phyloP scores from a whole-genome alignment of 1,140 invertebrate genomes.

The Pteromalus puparum region DNA sequence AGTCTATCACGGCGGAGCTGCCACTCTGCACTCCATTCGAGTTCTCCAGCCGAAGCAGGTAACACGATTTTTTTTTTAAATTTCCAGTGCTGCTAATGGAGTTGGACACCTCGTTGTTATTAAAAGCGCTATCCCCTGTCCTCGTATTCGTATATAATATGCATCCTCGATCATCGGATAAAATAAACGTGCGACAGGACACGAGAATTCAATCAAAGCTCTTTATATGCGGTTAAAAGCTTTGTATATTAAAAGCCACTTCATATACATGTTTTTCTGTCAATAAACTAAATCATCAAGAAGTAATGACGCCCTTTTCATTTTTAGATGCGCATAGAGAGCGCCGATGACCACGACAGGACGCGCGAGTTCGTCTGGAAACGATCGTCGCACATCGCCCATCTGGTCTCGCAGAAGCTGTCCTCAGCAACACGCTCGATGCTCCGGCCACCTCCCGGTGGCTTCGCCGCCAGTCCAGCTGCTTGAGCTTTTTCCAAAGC shows the following conservation, averaged over 20 bases:
- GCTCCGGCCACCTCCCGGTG: slow-evolving; percentile 77
- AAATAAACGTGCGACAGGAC: too few relatives aligned
- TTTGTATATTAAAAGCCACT: too few relatives aligned
- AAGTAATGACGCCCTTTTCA: background rate
- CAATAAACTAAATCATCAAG: too few relatives aligned
- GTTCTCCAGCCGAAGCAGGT: slow-evolving; percentile 91
- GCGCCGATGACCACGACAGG: slow-evolving; percentile 86
- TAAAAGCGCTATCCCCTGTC: too few relatives aligned
- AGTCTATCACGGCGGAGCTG: slow-evolving; percentile 85
- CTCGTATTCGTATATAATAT: too few relatives aligned
- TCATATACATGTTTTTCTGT: too few relatives aligned
- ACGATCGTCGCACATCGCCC: slow-evolving; percentile 86
- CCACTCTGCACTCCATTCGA: slow-evolving; percentile 87
- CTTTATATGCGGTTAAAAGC: too few relatives aligned
- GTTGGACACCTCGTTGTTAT: too few relatives aligned
- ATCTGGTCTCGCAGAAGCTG: slow-evolving; percentile 87
- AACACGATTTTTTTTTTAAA: slow-evolving; percentile 47
- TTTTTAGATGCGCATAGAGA: slow-evolving; percentile 86
- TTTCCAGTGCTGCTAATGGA: too few relatives aligned
- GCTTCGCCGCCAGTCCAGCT: background rate
- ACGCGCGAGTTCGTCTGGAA: slow-evolving; percentile 89
- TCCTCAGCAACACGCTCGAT: slow-evolving; percentile 85
- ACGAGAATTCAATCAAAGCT: too few relatives aligned
- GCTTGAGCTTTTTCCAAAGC: slow-evolving; percentile 1
- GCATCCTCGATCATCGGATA: too few relatives aligned